Percentiles rank a stretch among this genome's conserved stretches.
phyloP scores from a whole-genome alignment of 2,888 invertebrate genomes.

The Leucoptera coffeella region DNA sequence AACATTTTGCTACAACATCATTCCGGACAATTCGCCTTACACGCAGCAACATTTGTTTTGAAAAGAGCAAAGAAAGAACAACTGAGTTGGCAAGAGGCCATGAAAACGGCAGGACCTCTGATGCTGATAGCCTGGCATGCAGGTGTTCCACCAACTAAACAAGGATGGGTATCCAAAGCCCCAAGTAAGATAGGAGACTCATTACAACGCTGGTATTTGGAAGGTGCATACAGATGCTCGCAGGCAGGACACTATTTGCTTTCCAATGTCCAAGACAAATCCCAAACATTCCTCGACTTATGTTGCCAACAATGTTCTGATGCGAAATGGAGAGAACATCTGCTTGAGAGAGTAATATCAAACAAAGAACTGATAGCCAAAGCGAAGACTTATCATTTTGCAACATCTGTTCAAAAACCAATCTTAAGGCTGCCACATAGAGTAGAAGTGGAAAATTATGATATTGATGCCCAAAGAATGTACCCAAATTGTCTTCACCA shows the following conservation, averaged over 20 bases:
- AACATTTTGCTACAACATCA: constrained; percentile 56
- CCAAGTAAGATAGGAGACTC: constrained; percentile 46
- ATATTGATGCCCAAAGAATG: constrained; percentile 61
- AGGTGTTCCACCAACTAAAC: constrained; percentile 51
- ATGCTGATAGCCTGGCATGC: constrained; percentile 62
- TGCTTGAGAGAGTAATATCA: constrained; percentile 62
- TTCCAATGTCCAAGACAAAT: constrained; percentile 54
- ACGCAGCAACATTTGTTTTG: constrained; percentile 65
- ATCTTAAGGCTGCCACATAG: constrained; percentile 57
- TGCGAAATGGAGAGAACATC: constrained; percentile 62
- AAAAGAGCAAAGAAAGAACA: constrained; percentile 71
- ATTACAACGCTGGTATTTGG: constrained; percentile 58
- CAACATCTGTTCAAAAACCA: constrained; percentile 48
- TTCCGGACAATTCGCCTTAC: constrained; percentile 72
- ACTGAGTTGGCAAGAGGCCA: constrained; percentile 62
- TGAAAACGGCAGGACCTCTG: constrained; percentile 55
- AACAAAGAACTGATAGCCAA: constrained; percentile 57
- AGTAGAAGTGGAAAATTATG: constrained; percentile 60
- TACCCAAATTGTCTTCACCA: constrained; percentile 72
- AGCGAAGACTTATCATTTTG: constrained; percentile 59
- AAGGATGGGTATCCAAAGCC: constrained; percentile 56
- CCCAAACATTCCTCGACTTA: constrained; percentile 47
- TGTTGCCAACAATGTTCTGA: constrained; percentile 56
- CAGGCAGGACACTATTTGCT: constrained; percentile 70
- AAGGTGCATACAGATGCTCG: constrained; percentile 66